Evolutionary conservation across 2,888 invertebrate species (phyloP).

Genomic region (Drosophila melanosoma): DNA sequence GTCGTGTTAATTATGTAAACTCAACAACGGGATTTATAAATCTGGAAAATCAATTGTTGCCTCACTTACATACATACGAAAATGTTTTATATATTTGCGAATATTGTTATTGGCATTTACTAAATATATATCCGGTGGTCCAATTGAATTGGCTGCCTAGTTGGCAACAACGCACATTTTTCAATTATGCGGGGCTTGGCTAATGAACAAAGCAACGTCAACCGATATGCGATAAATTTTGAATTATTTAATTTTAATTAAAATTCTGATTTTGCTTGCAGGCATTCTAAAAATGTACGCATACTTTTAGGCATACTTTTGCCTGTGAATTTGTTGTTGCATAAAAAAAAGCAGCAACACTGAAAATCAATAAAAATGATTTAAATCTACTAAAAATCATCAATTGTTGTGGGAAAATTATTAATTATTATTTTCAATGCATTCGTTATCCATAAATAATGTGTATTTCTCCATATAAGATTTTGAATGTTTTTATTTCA

Average conservation of each 20-base stretch:
- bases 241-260: conserved; percentile 74
- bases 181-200: conserved; percentile 61
- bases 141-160: conserved; percentile 64
- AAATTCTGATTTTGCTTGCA: conserved; percentile 39
- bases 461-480: neutral
- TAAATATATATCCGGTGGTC: conserved; percentile 20
- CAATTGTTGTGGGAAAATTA: neutral
- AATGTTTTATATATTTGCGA: conserved; percentile 22
- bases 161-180: conserved; percentile 53
- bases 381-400: neutral
- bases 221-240: conserved; percentile 50
- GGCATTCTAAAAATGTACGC: conserved; percentile 30
- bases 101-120: conserved; percentile 61
- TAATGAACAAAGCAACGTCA: conserved; percentile 61
- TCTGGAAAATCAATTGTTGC: conserved; percentile 12
- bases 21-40: conserved; percentile 15
- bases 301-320: conserved; percentile 39
- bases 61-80: neutral
- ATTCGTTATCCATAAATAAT: neutral
- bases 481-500: neutral
- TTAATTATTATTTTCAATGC: neutral
- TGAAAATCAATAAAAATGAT: neutral
- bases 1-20: conserved; percentile 68
- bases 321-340: neutral
- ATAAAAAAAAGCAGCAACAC: neutral